A percentile compares a stretch with the other conserved stretches of the same genome.
Evolutionary conservation across 2,888 invertebrate species (phyloP).

Genomic region (Cerceris rybyensis): DNA sequence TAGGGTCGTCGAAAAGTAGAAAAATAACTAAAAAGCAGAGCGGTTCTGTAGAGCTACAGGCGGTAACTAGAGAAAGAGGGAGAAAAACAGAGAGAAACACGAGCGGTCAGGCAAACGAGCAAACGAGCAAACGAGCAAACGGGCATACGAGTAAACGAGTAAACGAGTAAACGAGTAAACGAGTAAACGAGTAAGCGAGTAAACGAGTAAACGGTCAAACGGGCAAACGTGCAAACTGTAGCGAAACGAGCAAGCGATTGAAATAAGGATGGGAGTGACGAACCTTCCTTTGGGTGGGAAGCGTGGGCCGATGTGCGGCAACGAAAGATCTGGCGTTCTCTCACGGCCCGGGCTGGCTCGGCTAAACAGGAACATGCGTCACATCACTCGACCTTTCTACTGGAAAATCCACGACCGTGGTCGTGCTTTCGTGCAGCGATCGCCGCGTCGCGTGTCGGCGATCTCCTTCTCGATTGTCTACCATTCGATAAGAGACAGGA

Average conservation of each 20-base stretch:
- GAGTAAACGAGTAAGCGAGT: too few relatives aligned
- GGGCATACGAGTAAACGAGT: too few relatives aligned
- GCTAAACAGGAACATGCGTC: slow-evolving; percentile 86
- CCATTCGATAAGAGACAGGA: slow-evolving; percentile 7
- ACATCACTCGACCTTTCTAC: slow-evolving; percentile 80
- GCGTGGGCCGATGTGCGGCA: slow-evolving; percentile 95
- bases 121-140: too few relatives aligned
- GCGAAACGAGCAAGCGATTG: slow-evolving; percentile 5
- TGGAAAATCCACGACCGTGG: slow-evolving; percentile 48
- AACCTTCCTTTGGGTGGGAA: slow-evolving; percentile 94
- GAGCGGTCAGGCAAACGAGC: too few relatives aligned
- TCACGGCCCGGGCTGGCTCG: slow-evolving; percentile 94
- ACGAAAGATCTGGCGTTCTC: slow-evolving; percentile 89
- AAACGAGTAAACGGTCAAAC: neutral
- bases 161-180: too few relatives aligned
- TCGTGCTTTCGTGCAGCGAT: slow-evolving; percentile 22
- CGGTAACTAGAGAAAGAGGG: too few relatives aligned
- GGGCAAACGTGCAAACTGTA: neutral
- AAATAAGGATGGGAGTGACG: slow-evolving; percentile 70
- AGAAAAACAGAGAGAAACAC: too few relatives aligned
- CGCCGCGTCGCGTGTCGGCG: slow-evolving; percentile 41
- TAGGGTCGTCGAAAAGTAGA: too few relatives aligned
- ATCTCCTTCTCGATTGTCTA: slow-evolving; percentile 13
- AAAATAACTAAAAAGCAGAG: too few relatives aligned
- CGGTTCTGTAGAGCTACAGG: too few relatives aligned